Conservation (phyloP, 1,140 invertebrate genomes). For the Solen grandis region DNA sequence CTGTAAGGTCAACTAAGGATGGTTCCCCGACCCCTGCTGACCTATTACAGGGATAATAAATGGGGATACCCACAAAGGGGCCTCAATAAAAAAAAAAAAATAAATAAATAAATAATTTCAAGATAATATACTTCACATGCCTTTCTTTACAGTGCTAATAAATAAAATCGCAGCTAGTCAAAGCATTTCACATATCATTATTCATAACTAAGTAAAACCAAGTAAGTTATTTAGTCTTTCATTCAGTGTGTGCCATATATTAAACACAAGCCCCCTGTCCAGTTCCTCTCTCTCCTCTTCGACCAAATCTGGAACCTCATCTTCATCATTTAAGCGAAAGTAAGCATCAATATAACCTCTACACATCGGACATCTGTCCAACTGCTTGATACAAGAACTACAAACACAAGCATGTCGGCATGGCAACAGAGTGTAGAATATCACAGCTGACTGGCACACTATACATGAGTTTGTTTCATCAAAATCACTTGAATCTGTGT, state of each 20-base stretch:
- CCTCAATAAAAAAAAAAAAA: no score
- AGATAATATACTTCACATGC: no score
- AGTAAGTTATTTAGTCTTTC: constrained; percentile 64
- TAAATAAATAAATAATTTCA: no score
- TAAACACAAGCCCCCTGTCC: background rate
- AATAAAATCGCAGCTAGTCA: no score
- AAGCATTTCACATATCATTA: no score
- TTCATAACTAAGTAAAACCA: constrained; percentile 66
- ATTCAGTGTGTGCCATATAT: constrained; percentile 50
- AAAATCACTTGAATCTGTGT: no score
- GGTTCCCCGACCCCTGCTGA: no score
- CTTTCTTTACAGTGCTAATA: no score
- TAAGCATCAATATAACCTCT: constrained; percentile 89
- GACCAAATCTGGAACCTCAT: background rate
- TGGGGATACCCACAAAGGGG: no score
- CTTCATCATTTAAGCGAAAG: constrained; percentile 81
- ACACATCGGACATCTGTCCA: constrained; percentile 88
- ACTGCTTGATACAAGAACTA: constrained; percentile 80
- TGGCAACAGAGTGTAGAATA: constrained; percentile 89
- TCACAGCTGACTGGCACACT: constrained; percentile 88
- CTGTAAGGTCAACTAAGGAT: no score
- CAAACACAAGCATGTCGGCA: constrained; percentile 93
- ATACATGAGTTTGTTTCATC: constrained; percentile 84
- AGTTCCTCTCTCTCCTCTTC: no score
- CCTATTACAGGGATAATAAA: no score